Evolutionary conservation across 2,113 vertebrate genomes (phyloP).

Genomic region (Ochotona curzoniae): DNA sequence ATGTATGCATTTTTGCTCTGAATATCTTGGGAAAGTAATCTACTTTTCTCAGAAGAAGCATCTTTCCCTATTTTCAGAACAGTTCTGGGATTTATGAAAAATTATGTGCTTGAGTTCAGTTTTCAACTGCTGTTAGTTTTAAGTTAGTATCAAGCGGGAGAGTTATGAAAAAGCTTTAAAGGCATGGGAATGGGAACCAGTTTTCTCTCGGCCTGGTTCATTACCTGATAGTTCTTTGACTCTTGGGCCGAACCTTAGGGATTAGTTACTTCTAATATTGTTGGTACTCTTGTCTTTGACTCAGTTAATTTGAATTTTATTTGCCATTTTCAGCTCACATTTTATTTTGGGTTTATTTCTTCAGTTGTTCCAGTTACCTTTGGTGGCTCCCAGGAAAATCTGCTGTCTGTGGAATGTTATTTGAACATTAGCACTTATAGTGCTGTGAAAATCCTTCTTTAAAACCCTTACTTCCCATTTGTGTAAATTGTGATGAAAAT

Average conservation of each 20-base stretch:
- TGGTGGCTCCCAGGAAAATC: constrained; percentile 22
- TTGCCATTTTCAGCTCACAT: constrained; percentile 29
- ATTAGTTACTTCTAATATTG: constrained; percentile 25
- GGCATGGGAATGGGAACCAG: not conserved
- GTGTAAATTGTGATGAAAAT: not conserved
- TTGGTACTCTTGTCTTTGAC: constrained; percentile 25
- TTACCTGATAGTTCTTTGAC: constrained; percentile 25
- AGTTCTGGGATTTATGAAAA: constrained; percentile 9
- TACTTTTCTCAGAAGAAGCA: not conserved
- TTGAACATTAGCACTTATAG: constrained; percentile 28
- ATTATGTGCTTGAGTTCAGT: not conserved
- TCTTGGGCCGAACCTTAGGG: constrained; percentile 36
- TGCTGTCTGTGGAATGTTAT: constrained; percentile 48
- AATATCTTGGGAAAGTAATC: constrained; percentile 17
- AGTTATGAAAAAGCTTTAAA: constrained; percentile 48
- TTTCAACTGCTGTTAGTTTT: constrained; percentile 29
- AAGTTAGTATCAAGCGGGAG: not conserved
- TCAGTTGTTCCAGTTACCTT: constrained; percentile 28
- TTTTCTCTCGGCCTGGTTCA: not conserved
- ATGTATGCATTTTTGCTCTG: constrained; percentile 18
- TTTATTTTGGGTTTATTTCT: constrained; percentile 6
- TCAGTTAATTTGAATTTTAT: constrained; percentile 27
- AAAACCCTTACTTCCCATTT: constrained; percentile 42
- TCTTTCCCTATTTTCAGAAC: not conserved
- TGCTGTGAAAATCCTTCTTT: not conserved